These are phyloP conservation scores for Pteria penguin DNA, from an alignment of 2,888 invertebrate species.

Conservation along the genomic window DNA sequence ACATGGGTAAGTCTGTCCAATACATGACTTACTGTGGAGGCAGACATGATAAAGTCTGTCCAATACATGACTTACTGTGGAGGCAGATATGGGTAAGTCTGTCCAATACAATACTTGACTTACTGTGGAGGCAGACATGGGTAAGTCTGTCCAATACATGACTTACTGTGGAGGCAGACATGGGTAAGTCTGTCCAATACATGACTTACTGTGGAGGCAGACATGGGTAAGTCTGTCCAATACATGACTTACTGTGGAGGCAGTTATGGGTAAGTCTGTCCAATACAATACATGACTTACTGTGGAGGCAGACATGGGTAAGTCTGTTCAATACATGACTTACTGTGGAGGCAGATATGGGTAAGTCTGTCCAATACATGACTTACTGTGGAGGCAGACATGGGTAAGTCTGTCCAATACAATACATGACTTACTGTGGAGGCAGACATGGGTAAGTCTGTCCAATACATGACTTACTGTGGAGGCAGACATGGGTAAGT, in stretches of 20 bases:
- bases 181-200: constrained; percentile 22
- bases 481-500: neutral
- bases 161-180: constrained; percentile 34
- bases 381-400: neutral
- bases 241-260: neutral
- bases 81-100: neutral
- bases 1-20: constrained; percentile 93
- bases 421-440: neutral
- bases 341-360: neutral
- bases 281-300: constrained; percentile 81
- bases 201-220: constrained; percentile 31
- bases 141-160: neutral
- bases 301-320: neutral
- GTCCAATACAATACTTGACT: neutral
- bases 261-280: constrained; percentile 90
- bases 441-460: neutral
- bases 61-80: constrained; percentile 82
- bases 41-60: neutral
- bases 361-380: neutral
- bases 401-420: neutral
- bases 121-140: neutral
- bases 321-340: neutral
- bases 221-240: constrained; percentile 68
- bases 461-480: neutral
- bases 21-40: constrained; percentile 81